A percentile compares a stretch with the other conserved stretches of the same genome.
These are phyloP conservation scores for Andrena cerasifolii DNA, from an alignment of 1,140 invertebrate genomes.

Conservation along the genomic window DNA sequence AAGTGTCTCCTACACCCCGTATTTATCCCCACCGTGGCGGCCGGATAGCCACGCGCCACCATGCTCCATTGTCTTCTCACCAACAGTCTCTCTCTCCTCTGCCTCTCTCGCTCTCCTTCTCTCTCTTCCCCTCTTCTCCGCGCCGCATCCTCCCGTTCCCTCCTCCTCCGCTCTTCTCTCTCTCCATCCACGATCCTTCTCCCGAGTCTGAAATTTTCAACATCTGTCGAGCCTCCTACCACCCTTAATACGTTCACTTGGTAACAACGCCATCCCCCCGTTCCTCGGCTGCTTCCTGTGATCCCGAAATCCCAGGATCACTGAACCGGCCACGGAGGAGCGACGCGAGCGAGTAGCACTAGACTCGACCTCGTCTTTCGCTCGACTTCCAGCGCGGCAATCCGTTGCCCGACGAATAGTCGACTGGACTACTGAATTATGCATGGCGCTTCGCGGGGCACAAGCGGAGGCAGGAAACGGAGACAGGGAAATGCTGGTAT, in stretches of 20 bases:
- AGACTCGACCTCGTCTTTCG: background rate
- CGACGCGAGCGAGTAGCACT: no score
- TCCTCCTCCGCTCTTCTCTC: background rate
- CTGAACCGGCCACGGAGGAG: background rate
- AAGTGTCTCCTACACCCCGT: slow-evolving; percentile 66
- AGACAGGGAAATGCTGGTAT: background rate
- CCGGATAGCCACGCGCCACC: slow-evolving; percentile 72
- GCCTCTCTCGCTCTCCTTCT: slow-evolving; percentile 1
- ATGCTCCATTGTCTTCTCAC: slow-evolving; percentile 71
- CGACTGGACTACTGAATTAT: slow-evolving; percentile 20
- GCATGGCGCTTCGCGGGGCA: slow-evolving; percentile 3
- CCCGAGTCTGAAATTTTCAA: slow-evolving; percentile 70
- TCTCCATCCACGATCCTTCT: slow-evolving; percentile 41
- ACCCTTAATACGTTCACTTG: slow-evolving; percentile 71
- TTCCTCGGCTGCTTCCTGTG: slow-evolving; percentile 60
- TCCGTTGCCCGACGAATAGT: background rate
- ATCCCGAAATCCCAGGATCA: slow-evolving; percentile 52
- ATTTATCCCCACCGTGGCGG: slow-evolving; percentile 71
- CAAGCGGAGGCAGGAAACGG: background rate
- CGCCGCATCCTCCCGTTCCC: background rate
- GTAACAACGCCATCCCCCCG: slow-evolving; percentile 71
- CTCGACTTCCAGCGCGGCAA: background rate
- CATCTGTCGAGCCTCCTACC: slow-evolving; percentile 73
- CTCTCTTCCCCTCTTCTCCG: background rate
- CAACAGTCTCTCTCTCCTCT: slow-evolving; percentile 48